Percentiles rank a stretch among this genome's conserved stretches.
Conservation (phyloP, 2,797 vertebrate species). For the Potorous gilbertii region DNA sequence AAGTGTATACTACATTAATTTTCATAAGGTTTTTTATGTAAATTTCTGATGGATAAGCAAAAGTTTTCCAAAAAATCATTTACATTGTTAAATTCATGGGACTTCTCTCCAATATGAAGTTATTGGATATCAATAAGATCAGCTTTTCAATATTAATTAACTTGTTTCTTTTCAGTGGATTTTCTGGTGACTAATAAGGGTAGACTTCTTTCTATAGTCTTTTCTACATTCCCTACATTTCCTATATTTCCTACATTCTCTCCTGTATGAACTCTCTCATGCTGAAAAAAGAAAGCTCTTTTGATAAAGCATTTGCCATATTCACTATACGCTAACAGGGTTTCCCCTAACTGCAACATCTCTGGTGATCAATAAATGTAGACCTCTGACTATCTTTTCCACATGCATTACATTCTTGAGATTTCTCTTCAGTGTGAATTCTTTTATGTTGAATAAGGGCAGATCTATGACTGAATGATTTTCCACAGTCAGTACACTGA, state of each 20-base stretch:
- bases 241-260: slow-evolving; percentile 73
- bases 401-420: slow-evolving; percentile 69
- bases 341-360: slow-evolving; percentile 76
- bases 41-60: background rate
- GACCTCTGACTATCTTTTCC: slow-evolving; percentile 73
- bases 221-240: slow-evolving; percentile 71
- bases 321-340: slow-evolving; percentile 77
- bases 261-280: slow-evolving; percentile 78
- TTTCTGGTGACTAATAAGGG: slow-evolving; percentile 75
- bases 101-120: background rate
- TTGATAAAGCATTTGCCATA: slow-evolving; percentile 78
- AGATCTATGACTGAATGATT: slow-evolving; percentile 78
- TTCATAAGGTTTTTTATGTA: background rate
- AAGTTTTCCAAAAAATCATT: background rate
- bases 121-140: background rate
- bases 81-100: background rate
- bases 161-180: slow-evolving; percentile 23
- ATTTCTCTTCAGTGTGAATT: slow-evolving; percentile 76
- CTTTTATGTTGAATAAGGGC: slow-evolving; percentile 75
- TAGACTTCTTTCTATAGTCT: slow-evolving; percentile 75
- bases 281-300: slow-evolving; percentile 76
- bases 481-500: slow-evolving; percentile 77
- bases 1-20: background rate
- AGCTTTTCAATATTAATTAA: background rate
- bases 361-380: slow-evolving; percentile 74